Evolutionary conservation across 1,140 invertebrate genomes (phyloP), one percentile per base, ranked within the genome.

Genomic region (Leguminivora glycinivorella): DNA sequence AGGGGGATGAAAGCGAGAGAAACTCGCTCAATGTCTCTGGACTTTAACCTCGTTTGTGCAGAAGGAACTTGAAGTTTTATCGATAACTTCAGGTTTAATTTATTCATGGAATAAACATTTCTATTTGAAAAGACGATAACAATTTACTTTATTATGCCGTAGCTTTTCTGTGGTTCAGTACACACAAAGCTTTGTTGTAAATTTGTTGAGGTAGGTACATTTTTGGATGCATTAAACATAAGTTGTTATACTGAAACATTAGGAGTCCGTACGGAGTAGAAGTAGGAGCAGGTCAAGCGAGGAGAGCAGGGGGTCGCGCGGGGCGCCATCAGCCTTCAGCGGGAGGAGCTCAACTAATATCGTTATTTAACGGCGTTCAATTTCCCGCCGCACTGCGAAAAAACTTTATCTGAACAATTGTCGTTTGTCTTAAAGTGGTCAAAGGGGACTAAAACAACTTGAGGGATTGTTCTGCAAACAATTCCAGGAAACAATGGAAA

Each of bases 21-120:
- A 63, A 17, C n/a, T 17, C 14, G 5, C 22, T 12, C 22, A 25
- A 22, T 58, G 58, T 60, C 17, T 63, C 58, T 19, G 29, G 29
- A 29, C 58, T 19, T 31, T 34, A 17, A 14, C 58, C 26, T 14
- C 14, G 58, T 63, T 63, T 63, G 58, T 63, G 25, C 10, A 58
- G 56, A 14, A 25, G 12, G 4, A 31, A 63, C n/a, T 63, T 12
- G 58, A 31, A n/a, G 29, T 6, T 29, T 63, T 7, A 63, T 63
- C 26, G n/a, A 60, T 60, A 60, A 60, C 12, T 63, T 29, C 2
- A 52, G 47, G 58, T 63, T 63, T 63, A 63, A 63, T 63, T 63
- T 63, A 63, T 63, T 63, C 58, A 34, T 22, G 58, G 58, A 63
- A 63, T 63, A 31, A 63, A 34, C 26, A 63, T 60, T 31, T 31